Conservation (phyloP, 2,797 vertebrate genomes). For the Liasis olivaceus region DNA sequence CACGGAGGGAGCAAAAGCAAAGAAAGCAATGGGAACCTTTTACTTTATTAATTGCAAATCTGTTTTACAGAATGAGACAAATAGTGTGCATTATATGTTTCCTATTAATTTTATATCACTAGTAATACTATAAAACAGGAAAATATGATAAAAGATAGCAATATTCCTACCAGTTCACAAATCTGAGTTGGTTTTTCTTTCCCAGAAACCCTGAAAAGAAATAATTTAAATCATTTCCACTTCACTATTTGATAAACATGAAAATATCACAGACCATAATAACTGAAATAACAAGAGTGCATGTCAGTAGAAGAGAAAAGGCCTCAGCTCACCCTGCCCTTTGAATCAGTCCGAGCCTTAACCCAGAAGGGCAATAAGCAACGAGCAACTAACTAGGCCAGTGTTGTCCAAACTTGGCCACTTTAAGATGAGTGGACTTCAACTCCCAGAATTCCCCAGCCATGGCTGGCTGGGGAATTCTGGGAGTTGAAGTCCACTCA, state of each 20-base stretch:
- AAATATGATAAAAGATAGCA: slow-evolving; percentile 27
- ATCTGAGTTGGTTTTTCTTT: slow-evolving; percentile 79
- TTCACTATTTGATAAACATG: neutral
- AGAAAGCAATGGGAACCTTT: neutral
- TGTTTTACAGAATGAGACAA: neutral
- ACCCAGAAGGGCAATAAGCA: no score
- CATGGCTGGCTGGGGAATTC: no score
- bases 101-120: neutral
- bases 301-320: no score
- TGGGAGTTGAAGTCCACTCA: no score
- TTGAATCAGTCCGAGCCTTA: no score
- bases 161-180: slow-evolving; percentile 83
- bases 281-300: neutral
- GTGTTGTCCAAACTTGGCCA: no score
- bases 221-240: slow-evolving; percentile 28
- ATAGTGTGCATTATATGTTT: neutral
- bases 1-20: neutral
- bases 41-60: neutral
- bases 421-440: no score
- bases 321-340: no score
- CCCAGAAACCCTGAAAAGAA: slow-evolving; percentile 78
- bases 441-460: no score
- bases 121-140: neutral
- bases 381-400: no score
- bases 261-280: neutral